A percentile compares a stretch with the other conserved stretches of the same genome.
Conservation (phyloP, 1,140 invertebrate species). For the Drosophila willistoni region DNA sequence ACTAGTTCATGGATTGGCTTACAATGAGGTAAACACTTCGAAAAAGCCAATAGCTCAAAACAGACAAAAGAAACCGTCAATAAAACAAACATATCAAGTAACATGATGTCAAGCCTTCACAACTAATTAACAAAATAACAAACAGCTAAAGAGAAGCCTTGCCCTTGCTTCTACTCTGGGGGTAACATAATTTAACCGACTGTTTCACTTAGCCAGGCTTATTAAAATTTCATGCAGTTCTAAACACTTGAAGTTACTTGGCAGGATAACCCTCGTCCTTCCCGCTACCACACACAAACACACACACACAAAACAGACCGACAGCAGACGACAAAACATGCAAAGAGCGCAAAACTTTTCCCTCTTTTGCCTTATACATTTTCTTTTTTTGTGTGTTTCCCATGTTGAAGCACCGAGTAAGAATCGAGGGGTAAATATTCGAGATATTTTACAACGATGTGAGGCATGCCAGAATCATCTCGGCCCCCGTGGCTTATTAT, state of each 20-base stretch:
- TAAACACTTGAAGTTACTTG: constrained; percentile 53
- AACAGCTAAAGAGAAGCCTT: constrained; percentile 11
- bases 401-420: neutral
- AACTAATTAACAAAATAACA: constrained; percentile 62
- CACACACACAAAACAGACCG: constrained; percentile 28
- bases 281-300: too few relatives aligned
- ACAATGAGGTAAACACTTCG: constrained; percentile 41
- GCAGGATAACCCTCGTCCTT: neutral
- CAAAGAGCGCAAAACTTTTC: constrained; percentile 12
- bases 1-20: constrained; percentile 41
- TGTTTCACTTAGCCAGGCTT: constrained; percentile 61
- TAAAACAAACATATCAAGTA: constrained; percentile 50
- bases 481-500: constrained; percentile 36
- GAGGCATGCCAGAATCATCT: constrained; percentile 10
- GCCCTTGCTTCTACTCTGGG: constrained; percentile 1
- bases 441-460: constrained; percentile 48
- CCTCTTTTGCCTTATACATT: neutral
- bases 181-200: constrained; percentile 57
- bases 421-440: constrained; percentile 40
- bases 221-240: constrained; percentile 71
- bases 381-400: neutral
- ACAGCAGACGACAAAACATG: constrained; percentile 24
- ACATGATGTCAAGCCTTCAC: constrained; percentile 28
- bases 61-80: constrained; percentile 2
- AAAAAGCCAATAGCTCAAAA: constrained; percentile 31